phyloP scores from a whole-genome alignment of 2,797 vertebrate genomes.

The Lates japonicus region DNA sequence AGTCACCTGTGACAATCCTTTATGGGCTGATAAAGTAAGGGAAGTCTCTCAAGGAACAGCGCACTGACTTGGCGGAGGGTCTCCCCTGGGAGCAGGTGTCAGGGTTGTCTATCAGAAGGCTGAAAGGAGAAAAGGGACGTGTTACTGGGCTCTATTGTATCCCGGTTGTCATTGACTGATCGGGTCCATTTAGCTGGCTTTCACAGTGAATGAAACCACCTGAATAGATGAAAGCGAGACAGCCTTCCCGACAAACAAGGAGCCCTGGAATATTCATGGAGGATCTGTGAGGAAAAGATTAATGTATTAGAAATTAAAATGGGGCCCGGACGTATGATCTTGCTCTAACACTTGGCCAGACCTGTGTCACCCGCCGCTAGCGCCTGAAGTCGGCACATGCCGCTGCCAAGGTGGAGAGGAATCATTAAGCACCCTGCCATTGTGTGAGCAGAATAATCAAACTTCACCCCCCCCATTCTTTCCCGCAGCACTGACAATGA shows the following conservation, averaged over 20 bases:
- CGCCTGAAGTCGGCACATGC: slow-evolving; percentile 95
- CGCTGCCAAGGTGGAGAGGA: slow-evolving; percentile 97
- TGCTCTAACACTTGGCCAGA: slow-evolving; percentile 99
- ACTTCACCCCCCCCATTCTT: slow-evolving; percentile 92
- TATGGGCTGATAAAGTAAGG: slow-evolving; percentile 92
- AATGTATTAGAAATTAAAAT: slow-evolving; percentile 99
- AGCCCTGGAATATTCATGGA: slow-evolving; percentile 99
- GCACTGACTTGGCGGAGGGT: slow-evolving; percentile 79
- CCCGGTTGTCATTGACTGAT: slow-evolving; percentile 98
- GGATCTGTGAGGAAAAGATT: slow-evolving; percentile 99
- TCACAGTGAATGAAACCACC: slow-evolving; percentile 98
- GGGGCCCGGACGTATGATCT: slow-evolving; percentile 98
- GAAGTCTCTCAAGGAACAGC: slow-evolving; percentile 90
- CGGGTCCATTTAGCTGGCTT: slow-evolving; percentile 96
- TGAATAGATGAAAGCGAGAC: slow-evolving; percentile 99
- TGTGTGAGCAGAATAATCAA: slow-evolving; percentile 99
- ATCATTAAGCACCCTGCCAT: slow-evolving; percentile 99
- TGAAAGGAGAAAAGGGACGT: slow-evolving; percentile 94
- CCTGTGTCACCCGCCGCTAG: slow-evolving; percentile 96
- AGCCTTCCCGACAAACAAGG: slow-evolving; percentile 97
- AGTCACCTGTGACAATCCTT: slow-evolving; percentile 94
- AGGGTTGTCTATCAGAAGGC: slow-evolving; percentile 95
- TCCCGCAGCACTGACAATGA: slow-evolving; percentile 95
- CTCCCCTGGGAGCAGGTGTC: slow-evolving; percentile 94
- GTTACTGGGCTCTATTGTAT: slow-evolving; percentile 94